Evolutionary conservation across 1,140 invertebrate genomes (phyloP).

Genomic region (Brachionus calyciflorus): DNA sequence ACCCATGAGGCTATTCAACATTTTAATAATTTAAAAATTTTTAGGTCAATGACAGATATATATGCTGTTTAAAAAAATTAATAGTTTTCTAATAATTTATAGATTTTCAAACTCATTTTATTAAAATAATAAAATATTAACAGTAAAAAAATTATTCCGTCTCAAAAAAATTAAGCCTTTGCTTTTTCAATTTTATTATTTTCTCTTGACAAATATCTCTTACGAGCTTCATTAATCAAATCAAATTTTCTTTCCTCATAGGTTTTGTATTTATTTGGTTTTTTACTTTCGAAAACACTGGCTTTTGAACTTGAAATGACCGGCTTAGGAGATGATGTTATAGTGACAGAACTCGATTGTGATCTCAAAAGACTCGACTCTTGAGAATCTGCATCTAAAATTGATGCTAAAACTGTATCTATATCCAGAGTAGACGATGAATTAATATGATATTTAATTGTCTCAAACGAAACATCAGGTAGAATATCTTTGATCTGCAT

Average conservation of each 20-base stretch:
- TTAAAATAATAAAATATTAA: background rate
- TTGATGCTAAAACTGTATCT: constrained; percentile 41
- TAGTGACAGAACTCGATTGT: background rate
- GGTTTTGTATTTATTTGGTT: background rate
- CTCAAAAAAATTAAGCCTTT: background rate
- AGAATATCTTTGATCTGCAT: constrained; percentile 32
- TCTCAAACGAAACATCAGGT: constrained; percentile 33
- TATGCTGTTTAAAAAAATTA: too few relatives aligned
- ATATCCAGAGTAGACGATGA: constrained; percentile 25
- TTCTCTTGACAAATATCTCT: constrained; percentile 11
- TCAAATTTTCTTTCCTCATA: constrained; percentile 44
- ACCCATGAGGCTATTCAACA: too few relatives aligned
- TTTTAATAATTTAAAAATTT: too few relatives aligned
- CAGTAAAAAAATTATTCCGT: background rate
- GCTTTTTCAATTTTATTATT: background rate
- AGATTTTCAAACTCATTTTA: too few relatives aligned
- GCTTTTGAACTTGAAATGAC: background rate
- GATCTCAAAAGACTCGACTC: background rate
- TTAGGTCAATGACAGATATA: too few relatives aligned
- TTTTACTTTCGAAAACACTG: background rate
- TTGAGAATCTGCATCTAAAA: constrained; percentile 18
- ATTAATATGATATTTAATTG: constrained; percentile 7
- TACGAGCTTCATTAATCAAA: constrained; percentile 9
- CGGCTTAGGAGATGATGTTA: background rate
- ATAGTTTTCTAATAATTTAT: too few relatives aligned